Conservation (phyloP, 1,140 invertebrate species). For the Drosophila funebris region DNA sequence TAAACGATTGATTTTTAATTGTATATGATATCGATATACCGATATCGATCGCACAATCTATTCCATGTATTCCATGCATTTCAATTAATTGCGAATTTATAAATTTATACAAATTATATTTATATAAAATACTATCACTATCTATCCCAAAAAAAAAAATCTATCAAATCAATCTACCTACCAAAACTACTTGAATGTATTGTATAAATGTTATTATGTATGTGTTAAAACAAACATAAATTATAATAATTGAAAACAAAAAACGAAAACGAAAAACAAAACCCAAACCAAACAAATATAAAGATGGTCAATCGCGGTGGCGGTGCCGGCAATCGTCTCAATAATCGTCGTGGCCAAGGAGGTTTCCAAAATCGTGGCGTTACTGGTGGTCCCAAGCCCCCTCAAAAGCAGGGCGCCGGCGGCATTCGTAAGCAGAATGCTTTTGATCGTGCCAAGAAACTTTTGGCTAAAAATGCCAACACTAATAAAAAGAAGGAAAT, state of each 20-base stretch:
- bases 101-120: not conserved
- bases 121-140: constrained; percentile 3
- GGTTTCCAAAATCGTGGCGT: constrained; percentile 83
- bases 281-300: too few relatives aligned
- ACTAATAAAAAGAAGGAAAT: constrained; percentile 83
- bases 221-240: constrained; percentile 22
- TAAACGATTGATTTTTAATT: constrained; percentile 1
- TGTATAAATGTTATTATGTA: constrained; percentile 22
- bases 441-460: constrained; percentile 84
- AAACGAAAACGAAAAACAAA: too few relatives aligned
- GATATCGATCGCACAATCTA: constrained; percentile 15
- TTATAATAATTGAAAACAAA: too few relatives aligned
- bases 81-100: constrained; percentile 5
- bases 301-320: constrained; percentile 83
- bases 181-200: constrained; percentile 11
- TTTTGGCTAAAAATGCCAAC: constrained; percentile 84
- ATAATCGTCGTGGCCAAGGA: constrained; percentile 84
- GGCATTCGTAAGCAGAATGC: constrained; percentile 84
- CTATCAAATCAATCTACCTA: not conserved
- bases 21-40: not conserved
- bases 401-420: constrained; percentile 81
- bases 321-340: constrained; percentile 83
- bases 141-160: not conserved
- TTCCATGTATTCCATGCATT: constrained; percentile 40
- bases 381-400: constrained; percentile 77